Evolutionary conservation across 2,888 invertebrate genomes (phyloP).

Genomic region (Ellobium chinense): DNA sequence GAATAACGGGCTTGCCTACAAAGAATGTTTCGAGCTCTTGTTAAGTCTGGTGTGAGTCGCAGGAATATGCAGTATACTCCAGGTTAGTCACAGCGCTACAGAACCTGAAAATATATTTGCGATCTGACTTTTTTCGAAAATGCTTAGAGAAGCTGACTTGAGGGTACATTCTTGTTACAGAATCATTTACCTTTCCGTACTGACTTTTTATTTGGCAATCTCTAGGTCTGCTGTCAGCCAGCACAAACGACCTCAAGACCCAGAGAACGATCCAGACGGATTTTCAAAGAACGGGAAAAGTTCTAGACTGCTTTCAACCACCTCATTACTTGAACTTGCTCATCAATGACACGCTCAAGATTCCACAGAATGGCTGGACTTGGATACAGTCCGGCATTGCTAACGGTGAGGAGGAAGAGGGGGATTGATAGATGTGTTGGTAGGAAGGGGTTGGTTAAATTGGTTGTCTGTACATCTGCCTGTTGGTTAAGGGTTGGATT

Average conservation of each 20-base stretch:
- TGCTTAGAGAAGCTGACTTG: too few species aligned
- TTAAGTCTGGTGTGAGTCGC: too few species aligned
- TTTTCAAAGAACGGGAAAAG: slow-evolving; percentile 43
- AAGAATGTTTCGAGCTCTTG: too few species aligned
- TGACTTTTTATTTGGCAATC: too few species aligned
- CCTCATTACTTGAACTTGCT: slow-evolving; percentile 58
- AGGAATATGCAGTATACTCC: too few species aligned
- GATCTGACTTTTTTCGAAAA: too few species aligned
- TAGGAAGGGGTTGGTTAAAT: neutral
- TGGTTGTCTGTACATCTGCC: too few species aligned
- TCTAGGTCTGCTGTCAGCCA: slow-evolving; percentile 44
- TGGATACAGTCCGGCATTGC: slow-evolving; percentile 56
- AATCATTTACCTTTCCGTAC: too few species aligned
- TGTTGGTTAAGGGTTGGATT: neutral
- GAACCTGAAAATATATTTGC: too few species aligned
- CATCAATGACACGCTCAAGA: slow-evolving; percentile 57
- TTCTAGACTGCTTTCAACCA: slow-evolving; percentile 56
- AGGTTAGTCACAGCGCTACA: too few species aligned
- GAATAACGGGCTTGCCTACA: too few species aligned
- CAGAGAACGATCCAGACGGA: slow-evolving; percentile 50
- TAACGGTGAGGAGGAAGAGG: slow-evolving; percentile 49
- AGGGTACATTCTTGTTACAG: too few species aligned
- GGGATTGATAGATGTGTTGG: neutral
- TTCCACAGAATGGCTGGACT: slow-evolving; percentile 65
- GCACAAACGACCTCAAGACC: slow-evolving; percentile 42